Percentiles rank a stretch among this genome's conserved stretches.
These are phyloP conservation scores for Selenia dentaria DNA, from an alignment of 2,888 invertebrate species.

Conservation along the genomic window DNA sequence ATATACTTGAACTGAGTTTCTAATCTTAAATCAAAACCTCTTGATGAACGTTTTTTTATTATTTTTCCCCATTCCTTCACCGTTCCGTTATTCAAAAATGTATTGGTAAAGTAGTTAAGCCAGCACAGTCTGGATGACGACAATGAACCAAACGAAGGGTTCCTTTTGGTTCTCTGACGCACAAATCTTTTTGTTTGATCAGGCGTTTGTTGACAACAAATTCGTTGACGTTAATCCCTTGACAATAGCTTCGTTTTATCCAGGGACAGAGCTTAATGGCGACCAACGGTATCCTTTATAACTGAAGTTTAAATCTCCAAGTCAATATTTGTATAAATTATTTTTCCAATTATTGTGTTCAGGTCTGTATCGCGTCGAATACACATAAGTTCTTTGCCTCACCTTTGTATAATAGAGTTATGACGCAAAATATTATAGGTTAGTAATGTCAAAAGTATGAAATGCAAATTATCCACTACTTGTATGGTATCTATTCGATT, in stretches of 20 bases:
- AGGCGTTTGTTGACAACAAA: conserved; percentile 81
- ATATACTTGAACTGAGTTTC: no score
- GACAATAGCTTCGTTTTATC: conserved; percentile 77
- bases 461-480: no score
- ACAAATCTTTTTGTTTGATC: conserved; percentile 80
- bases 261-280: conserved; percentile 57
- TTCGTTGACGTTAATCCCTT: conserved; percentile 82
- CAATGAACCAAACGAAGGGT: conserved; percentile 67
- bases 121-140: conserved; percentile 53
- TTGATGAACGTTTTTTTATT: no score
- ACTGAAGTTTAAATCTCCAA: conserved; percentile 59
- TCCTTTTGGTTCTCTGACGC: conserved; percentile 55
- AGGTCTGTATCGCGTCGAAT: not conserved
- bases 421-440: no score
- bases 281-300: conserved; percentile 64
- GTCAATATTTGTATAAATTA: conserved; percentile 69
- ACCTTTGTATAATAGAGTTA: no score
- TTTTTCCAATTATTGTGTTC: conserved; percentile 52
- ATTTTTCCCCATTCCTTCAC: no score
- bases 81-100: conserved; percentile 50
- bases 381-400: no score
- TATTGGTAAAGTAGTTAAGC: conserved; percentile 62
- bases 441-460: no score
- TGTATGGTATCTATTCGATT: no score
- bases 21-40: conserved; percentile 35